Evolutionary conservation across 2,888 invertebrate species (phyloP).

Genomic region (Aporophyla lueneburgensis): DNA sequence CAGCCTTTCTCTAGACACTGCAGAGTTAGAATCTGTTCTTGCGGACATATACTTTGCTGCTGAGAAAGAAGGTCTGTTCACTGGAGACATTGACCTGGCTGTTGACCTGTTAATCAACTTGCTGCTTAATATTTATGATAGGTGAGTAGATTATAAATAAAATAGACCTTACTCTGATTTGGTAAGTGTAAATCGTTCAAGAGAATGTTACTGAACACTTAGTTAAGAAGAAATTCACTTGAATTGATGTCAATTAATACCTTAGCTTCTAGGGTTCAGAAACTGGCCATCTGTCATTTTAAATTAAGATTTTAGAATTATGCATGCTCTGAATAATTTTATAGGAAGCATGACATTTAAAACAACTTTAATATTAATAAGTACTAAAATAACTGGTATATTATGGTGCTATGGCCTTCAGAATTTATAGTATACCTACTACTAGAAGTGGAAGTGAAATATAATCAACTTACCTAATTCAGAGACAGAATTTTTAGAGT

Average conservation of each 20-base stretch:
- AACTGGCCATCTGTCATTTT: neutral
- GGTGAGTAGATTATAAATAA: conserved; percentile 82
- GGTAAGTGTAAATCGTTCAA: neutral
- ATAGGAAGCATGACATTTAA: neutral
- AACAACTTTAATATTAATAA: neutral
- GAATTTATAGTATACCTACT: conserved; percentile 14
- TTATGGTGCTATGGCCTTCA: neutral
- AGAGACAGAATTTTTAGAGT: neutral
- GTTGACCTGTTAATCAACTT: conserved; percentile 93
- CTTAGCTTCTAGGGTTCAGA: neutral
- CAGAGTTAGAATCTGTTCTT: conserved; percentile 93
- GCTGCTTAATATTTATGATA: conserved; percentile 92
- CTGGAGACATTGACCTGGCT: conserved; percentile 91
- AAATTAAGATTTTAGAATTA: neutral
- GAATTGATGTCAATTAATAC: no score
- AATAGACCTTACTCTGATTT: neutral
- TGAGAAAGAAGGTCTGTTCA: conserved; percentile 92
- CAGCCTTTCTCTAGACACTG: conserved; percentile 92
- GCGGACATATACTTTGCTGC: conserved; percentile 94
- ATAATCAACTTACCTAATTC: neutral
- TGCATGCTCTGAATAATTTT: neutral
- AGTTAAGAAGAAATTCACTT: neutral
- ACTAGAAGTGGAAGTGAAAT: neutral
- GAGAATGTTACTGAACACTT: neutral
- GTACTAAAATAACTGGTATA: neutral